Evolutionary conservation across 2,888 invertebrate species (phyloP).

Genomic region (Noctua janthe): DNA sequence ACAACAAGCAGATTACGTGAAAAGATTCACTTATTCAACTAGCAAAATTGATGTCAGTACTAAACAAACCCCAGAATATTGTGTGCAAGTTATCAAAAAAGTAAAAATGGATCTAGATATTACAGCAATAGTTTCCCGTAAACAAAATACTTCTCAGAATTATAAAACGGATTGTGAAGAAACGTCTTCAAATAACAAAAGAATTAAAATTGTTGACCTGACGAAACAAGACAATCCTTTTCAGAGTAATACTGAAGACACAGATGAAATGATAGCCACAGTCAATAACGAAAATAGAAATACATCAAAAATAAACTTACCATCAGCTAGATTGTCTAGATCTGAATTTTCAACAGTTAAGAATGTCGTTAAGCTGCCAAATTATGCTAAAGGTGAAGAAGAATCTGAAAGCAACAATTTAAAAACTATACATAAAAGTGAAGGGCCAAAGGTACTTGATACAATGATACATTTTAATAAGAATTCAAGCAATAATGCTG

Average conservation of each 20-base stretch:
- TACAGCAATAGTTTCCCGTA: conserved; percentile 74
- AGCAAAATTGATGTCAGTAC: conserved; percentile 76
- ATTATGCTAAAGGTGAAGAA: background rate
- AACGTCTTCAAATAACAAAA: conserved; percentile 18
- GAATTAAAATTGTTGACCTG: background rate
- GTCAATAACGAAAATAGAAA: background rate
- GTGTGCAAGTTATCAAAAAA: conserved; percentile 77
- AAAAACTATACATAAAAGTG: background rate
- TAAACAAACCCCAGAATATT: conserved; percentile 69
- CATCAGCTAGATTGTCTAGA: background rate
- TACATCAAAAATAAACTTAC: conserved; percentile 16
- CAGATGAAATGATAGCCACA: background rate
- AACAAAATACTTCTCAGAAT: conserved; percentile 33
- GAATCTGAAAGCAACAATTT: background rate
- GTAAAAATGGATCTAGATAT: conserved; percentile 80
- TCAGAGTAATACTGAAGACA: background rate
- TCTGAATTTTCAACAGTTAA: background rate
- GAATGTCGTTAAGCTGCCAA: background rate
- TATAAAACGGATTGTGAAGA: conserved; percentile 9
- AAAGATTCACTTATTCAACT: conserved; percentile 74
- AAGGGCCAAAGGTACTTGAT: background rate
- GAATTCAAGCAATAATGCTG: background rate
- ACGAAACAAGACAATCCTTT: background rate
- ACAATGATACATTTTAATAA: background rate
- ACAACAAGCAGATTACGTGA: conserved; percentile 58